These are phyloP conservation scores for Olivierus martensii DNA, from an alignment of 1,140 invertebrate genomes.

Conservation along the genomic window DNA sequence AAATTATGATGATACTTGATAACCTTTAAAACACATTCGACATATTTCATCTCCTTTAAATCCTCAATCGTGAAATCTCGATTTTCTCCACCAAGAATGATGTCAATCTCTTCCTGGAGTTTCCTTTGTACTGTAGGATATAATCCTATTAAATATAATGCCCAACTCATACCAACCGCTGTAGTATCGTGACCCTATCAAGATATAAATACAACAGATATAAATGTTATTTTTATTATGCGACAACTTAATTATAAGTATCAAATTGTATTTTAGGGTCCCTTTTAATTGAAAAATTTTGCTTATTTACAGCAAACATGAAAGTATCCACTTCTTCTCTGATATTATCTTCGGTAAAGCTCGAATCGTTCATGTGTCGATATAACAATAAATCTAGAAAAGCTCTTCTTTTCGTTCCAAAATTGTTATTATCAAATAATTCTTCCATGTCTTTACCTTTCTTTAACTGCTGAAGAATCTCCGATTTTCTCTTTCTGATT, in stretches of 20 bases:
- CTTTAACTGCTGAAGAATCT: constrained; percentile 13
- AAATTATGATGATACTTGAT: no score
- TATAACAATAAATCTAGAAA: constrained; percentile 89
- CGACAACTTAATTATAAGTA: no score
- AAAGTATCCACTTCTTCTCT: constrained; percentile 71
- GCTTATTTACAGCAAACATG: constrained; percentile 46
- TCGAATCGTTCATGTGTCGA: constrained; percentile 31
- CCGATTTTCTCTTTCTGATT: constrained; percentile 20
- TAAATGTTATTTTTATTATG: no score
- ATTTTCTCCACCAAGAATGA: constrained; percentile 25
- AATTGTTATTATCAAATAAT: constrained; percentile 4
- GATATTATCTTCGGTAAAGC: constrained; percentile 68
- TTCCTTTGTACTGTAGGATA: constrained; percentile 30
- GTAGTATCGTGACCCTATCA: constrained; percentile 23
- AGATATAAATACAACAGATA: no score
- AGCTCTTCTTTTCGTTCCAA: constrained; percentile 49
- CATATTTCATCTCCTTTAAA: constrained; percentile 45
- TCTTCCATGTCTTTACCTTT: constrained; percentile 22
- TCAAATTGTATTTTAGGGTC: no score
- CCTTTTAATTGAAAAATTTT: not conserved
- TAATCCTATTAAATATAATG: constrained; percentile 27
- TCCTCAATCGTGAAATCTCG: constrained; percentile 32
- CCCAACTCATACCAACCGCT: constrained; percentile 23
- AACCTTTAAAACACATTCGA: constrained; percentile 49
- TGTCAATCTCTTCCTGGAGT: constrained; percentile 27